Conservation (phyloP, 2,888 invertebrate genomes). For the Monopis laevigella region DNA sequence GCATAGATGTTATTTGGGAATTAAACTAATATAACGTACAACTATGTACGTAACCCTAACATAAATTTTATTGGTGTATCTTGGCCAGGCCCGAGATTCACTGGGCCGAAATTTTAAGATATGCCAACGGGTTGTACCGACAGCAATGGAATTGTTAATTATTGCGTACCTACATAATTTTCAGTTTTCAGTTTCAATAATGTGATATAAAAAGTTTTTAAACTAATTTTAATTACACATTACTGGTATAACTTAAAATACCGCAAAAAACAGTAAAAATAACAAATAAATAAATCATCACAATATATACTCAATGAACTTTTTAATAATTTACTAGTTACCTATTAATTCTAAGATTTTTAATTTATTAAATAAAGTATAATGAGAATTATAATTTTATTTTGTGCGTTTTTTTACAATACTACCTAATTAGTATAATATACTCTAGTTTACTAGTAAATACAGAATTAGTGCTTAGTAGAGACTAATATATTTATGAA, state of each 20-base stretch:
- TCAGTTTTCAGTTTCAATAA: not conserved
- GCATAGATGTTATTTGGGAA: not conserved
- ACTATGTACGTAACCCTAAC: conserved; percentile 27
- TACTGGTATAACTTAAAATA: too few species aligned
- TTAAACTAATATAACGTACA: conserved; percentile 7
- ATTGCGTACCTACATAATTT: not conserved
- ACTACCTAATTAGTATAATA: too few species aligned
- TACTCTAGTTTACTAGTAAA: too few species aligned
- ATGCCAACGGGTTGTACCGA: conserved; percentile 41
- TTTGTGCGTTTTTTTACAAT: too few species aligned
- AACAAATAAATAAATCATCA: too few species aligned
- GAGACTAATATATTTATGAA: too few species aligned
- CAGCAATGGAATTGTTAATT: not conserved
- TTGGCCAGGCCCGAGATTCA: conserved; percentile 56
- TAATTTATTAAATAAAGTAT: too few species aligned
- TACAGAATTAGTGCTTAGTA: too few species aligned
- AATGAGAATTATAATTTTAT: too few species aligned
- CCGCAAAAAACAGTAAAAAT: not conserved
- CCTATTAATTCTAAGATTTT: too few species aligned
- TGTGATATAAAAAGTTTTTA: not conserved
- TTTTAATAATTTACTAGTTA: too few species aligned
- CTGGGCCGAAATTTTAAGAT: conserved; percentile 67
- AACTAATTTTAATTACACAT: not conserved
- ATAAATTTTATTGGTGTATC: conserved; percentile 65
- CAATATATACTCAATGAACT: too few species aligned